These are phyloP conservation scores for Brenthis hecate DNA, from an alignment of 2,888 invertebrate genomes.

Conservation along the genomic window DNA sequence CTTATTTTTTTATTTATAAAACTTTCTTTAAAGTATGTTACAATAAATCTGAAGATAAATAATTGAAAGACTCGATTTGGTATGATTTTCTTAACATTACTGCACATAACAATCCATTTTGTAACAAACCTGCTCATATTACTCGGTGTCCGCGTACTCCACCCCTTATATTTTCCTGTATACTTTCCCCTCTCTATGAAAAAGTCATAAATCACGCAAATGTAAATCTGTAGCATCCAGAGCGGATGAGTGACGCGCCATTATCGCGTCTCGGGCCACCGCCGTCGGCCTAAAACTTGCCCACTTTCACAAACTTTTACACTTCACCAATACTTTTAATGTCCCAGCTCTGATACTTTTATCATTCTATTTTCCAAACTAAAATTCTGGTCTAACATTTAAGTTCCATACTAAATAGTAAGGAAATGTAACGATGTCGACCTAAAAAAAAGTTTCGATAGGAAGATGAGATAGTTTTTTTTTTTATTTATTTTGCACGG, in stretches of 20 bases:
- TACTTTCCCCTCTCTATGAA: slow-evolving; percentile 78
- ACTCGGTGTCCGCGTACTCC: slow-evolving; percentile 40
- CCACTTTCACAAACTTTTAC: slow-evolving; percentile 50
- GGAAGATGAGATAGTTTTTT: neutral
- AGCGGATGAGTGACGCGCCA: slow-evolving; percentile 79
- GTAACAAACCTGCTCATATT: slow-evolving; percentile 20
- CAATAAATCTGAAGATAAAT: neutral
- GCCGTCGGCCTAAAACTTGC: slow-evolving; percentile 67
- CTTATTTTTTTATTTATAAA: too few species aligned
- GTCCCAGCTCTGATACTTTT: slow-evolving; percentile 45
- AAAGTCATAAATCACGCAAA: slow-evolving; percentile 80
- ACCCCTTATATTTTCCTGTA: slow-evolving; percentile 64
- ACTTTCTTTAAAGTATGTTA: neutral
- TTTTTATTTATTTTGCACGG: neutral
- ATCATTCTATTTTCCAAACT: slow-evolving; percentile 46
- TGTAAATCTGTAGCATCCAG: slow-evolving; percentile 81
- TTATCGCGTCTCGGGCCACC: slow-evolving; percentile 63
- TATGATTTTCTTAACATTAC: slow-evolving; percentile 1
- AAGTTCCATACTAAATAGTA: slow-evolving; percentile 31
- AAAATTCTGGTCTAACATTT: slow-evolving; percentile 42
- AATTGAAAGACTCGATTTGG: slow-evolving; percentile 2
- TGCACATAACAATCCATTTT: slow-evolving; percentile 15
- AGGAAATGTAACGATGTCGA: slow-evolving; percentile 17
- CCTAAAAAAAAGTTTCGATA: neutral
- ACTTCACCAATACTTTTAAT: slow-evolving; percentile 52